Percentiles rank a stretch among this genome's conserved stretches.
Conservation (phyloP, 2,888 invertebrate genomes). For the Hirtodrosophila duncani region DNA sequence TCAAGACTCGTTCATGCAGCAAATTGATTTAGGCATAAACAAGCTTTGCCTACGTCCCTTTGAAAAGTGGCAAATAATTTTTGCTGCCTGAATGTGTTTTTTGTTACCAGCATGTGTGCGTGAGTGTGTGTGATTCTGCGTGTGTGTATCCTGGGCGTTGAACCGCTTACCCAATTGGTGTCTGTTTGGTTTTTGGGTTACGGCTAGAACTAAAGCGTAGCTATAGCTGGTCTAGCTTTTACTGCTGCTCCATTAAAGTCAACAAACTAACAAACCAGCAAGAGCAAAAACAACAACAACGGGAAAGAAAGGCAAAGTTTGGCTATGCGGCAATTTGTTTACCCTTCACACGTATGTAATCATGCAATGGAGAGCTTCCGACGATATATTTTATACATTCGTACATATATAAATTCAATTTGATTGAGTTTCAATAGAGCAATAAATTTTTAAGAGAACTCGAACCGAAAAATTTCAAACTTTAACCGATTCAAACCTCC, state of each 20-base stretch:
- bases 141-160: slow-evolving; percentile 41
- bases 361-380: too few species aligned
- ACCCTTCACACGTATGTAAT: too few species aligned
- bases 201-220: background rate
- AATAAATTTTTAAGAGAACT: too few species aligned
- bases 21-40: slow-evolving; percentile 74
- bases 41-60: slow-evolving; percentile 20
- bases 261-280: slow-evolving; percentile 59
- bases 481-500: too few species aligned
- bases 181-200: slow-evolving; percentile 21
- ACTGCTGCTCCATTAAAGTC: slow-evolving; percentile 42
- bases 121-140: slow-evolving; percentile 1
- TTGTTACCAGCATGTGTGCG: too few species aligned
- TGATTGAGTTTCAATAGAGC: too few species aligned
- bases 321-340: too few species aligned
- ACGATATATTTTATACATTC: too few species aligned
- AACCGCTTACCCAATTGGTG: slow-evolving; percentile 40
- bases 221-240: background rate
- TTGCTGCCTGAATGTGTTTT: slow-evolving; percentile 31
- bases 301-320: too few species aligned
- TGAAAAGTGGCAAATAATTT: slow-evolving; percentile 34
- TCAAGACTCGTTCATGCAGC: slow-evolving; percentile 66
- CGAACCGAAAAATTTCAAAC: too few species aligned
- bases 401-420: too few species aligned
- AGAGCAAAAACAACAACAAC: slow-evolving; percentile 9